These are phyloP conservation scores for Cotesia chilonis DNA, from an alignment of 1,140 invertebrate species.

Conservation along the genomic window DNA sequence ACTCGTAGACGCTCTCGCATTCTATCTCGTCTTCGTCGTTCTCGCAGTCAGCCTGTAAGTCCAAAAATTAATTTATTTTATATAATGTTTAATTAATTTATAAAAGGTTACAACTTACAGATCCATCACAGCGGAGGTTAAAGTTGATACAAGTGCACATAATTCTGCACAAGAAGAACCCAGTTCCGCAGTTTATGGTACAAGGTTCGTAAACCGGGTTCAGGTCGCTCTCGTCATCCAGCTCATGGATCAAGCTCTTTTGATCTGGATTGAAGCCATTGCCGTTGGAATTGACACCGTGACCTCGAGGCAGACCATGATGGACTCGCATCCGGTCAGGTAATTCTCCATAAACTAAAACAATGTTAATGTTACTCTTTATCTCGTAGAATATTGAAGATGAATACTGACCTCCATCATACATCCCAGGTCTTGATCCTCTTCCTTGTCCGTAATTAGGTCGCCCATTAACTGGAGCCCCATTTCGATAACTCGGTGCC, in stretches of 20 bases:
- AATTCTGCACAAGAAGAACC: constrained; percentile 67
- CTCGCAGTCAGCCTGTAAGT: constrained; percentile 68
- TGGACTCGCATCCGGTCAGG: constrained; percentile 44
- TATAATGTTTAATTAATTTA: neutral
- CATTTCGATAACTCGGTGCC: constrained; percentile 50
- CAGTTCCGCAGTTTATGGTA: constrained; percentile 59
- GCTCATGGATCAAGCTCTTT: constrained; percentile 49
- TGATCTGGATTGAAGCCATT: constrained; percentile 43
- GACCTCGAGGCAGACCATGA: constrained; percentile 43
- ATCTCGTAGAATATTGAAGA: constrained; percentile 40
- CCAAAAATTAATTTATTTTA: neutral
- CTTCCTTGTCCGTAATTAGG: constrained; percentile 40
- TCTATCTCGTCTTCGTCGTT: constrained; percentile 75
- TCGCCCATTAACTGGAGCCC: constrained; percentile 47
- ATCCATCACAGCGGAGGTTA: constrained; percentile 52
- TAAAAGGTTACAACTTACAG: constrained; percentile 40
- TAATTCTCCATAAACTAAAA: constrained; percentile 20
- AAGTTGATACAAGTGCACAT: constrained; percentile 71
- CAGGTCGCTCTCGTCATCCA: constrained; percentile 54
- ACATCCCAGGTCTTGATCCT: constrained; percentile 40
- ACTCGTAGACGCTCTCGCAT: constrained; percentile 65
- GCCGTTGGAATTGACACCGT: constrained; percentile 40
- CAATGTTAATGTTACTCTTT: constrained; percentile 4
- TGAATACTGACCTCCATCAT: constrained; percentile 40
- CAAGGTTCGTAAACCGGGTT: constrained; percentile 53